phyloP scores from a whole-genome alignment of 2,113 vertebrate species.

The Archilochus colubris region DNA sequence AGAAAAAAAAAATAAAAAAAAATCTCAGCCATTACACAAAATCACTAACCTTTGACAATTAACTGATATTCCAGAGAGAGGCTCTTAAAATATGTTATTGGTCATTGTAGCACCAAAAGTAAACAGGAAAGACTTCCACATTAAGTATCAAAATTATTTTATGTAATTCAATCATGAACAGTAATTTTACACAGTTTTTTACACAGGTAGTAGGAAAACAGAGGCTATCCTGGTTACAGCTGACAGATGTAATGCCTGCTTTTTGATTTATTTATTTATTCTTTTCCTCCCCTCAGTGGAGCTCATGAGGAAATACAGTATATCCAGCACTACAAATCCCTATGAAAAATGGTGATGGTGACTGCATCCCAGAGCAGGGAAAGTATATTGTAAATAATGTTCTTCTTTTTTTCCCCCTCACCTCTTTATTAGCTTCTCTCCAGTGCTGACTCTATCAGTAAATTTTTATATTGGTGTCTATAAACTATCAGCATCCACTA shows the following conservation, averaged over 20 bases:
- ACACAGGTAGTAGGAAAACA: not conserved
- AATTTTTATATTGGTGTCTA: not conserved
- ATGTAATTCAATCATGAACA: not conserved
- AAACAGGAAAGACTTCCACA: not conserved
- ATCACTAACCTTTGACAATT: not conserved
- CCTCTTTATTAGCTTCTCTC: constrained; percentile 1
- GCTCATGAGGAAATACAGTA: not conserved
- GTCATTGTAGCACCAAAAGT: not conserved
- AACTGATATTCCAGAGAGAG: not conserved
- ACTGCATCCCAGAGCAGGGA: not conserved
- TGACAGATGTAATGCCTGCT: not conserved
- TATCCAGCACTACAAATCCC: constrained; percentile 31
- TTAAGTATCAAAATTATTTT: not conserved
- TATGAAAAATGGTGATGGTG: not conserved
- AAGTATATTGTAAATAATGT: constrained; percentile 1
- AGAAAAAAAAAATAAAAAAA: not conserved
- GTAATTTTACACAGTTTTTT: not conserved
- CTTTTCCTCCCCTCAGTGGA: not conserved
- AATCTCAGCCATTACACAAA: not conserved
- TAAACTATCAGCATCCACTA: constrained; percentile 14
- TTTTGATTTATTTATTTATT: not conserved
- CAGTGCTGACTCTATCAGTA: not conserved
- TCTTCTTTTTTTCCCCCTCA: not conserved
- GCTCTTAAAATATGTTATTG: not conserved
- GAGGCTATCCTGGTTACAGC: not conserved